Evolutionary conservation across 2,888 invertebrate species (phyloP).

Genomic region (Eupithecia subfuscata): DNA sequence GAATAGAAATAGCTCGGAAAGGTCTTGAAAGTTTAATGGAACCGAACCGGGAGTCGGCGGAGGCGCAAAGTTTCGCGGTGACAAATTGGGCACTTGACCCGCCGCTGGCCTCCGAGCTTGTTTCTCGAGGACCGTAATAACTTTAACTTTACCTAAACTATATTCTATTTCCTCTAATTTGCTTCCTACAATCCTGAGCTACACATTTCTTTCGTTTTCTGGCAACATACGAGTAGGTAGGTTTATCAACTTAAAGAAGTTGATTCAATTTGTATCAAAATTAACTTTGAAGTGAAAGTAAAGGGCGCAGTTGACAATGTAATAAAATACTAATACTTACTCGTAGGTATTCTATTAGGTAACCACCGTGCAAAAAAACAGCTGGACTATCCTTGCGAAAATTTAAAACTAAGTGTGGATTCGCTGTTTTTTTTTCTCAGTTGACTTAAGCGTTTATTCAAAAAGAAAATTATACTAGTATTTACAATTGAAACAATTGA

Average conservation of each 20-base stretch:
- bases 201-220: neutral
- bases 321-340: constrained; percentile 32
- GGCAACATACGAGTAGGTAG: neutral
- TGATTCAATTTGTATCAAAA: neutral
- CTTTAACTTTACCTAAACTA: constrained; percentile 84
- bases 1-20: constrained; percentile 82
- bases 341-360: constrained; percentile 61
- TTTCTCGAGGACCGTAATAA: constrained; percentile 83
- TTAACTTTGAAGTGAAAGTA: constrained; percentile 4
- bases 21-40: constrained; percentile 84
- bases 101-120: constrained; percentile 78
- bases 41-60: constrained; percentile 73
- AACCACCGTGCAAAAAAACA: constrained; percentile 55
- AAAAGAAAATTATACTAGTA: too few species aligned
- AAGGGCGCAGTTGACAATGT: constrained; percentile 38
- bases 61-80: constrained; percentile 82
- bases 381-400: constrained; percentile 67
- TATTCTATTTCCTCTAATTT: constrained; percentile 83
- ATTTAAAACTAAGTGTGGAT: constrained; percentile 73
- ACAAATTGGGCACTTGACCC: constrained; percentile 85
- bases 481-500: too few species aligned
- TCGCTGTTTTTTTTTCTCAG: constrained; percentile 76
- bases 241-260: neutral
- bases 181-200: constrained; percentile 58
- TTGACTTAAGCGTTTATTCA: too few species aligned